Base-by-base conservation (phyloP, 2,888 invertebrate genomes). In the Horisme vitalbata region DNA sequence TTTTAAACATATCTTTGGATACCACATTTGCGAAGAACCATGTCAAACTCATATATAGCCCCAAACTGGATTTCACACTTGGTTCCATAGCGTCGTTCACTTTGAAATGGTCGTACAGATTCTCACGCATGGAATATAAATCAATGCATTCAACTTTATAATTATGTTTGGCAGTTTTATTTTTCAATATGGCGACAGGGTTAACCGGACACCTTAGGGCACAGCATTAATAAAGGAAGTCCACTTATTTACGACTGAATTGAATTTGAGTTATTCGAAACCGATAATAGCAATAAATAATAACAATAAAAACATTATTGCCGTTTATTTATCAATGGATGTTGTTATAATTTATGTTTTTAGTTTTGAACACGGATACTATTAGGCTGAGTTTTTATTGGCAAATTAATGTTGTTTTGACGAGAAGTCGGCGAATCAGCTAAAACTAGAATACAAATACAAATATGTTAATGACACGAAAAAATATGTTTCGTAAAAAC, bases 1-100 rank as follows among this genome's bases (percentile, higher is more conserved):
- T 84, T 83, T 84, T 83, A 72, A 76, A 74, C 18, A 57, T 65
- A 68, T 63, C 63, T 64, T 68, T 63, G 57, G 61, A 66, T 65
- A 53, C 56, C 51, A 45, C 41, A 48, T 59, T 59, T 41, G 48
- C 45, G 30, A 53, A 41, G 44, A 30, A 46, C 55, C 45, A 8
- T 55, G 47, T 53, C 53, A 35, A 44, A 53, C 13, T 44, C 7
- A 36, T 11, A 20, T 18, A 39, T 32, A 39, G 32, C 30, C 3
- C 24, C 26, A 8, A 18, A 10, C 26, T 31, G 20, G 11, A 31
- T 35, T 6, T 28, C 11, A 39, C 28, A 10, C 10, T 37, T 11
- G 15, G 12, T 34, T 14, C 18, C 4, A n/a, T n/a, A 13, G 8
- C 2, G 13, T 10, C 10, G 0, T 18, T 51, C 24, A 49, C n/a